Evolutionary conservation across 2,888 invertebrate genomes (phyloP).

Genomic region (Helobdella robusta): DNA sequence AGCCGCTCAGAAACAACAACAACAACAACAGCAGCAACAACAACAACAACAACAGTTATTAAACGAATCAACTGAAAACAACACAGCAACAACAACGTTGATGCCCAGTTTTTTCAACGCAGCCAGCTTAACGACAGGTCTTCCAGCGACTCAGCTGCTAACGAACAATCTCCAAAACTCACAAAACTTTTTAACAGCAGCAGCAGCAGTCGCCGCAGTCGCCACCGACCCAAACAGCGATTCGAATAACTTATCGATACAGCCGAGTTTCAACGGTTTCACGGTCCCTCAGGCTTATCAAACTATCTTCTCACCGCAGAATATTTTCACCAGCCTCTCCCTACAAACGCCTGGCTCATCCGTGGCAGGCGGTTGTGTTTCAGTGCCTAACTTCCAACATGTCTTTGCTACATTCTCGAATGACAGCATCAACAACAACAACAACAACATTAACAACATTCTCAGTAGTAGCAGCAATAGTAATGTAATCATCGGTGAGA

Average conservation of each 20-base stretch:
- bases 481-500: background rate
- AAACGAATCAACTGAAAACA: too few species aligned
- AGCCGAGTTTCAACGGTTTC: too few species aligned
- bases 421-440: background rate
- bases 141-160: slow-evolving; percentile 13
- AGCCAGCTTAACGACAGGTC: background rate
- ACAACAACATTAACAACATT: slow-evolving; percentile 6
- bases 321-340: too few species aligned
- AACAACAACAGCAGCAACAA: slow-evolving; percentile 7
- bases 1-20: slow-evolving; percentile 4
- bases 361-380: too few species aligned
- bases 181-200: slow-evolving; percentile 16
- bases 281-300: too few species aligned
- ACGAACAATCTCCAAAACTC: slow-evolving; percentile 19
- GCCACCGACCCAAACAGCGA: too few species aligned
- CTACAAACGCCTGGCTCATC: too few species aligned
- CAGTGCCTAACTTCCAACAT: slow-evolving; percentile 10
- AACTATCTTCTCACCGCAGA: too few species aligned
- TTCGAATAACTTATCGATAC: too few species aligned
- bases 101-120: background rate
- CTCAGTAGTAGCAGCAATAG: background rate
- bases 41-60: too few species aligned
- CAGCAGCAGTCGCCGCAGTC: too few species aligned
- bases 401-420: slow-evolving; percentile 8
- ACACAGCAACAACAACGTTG: slow-evolving; percentile 1